phyloP scores from a whole-genome alignment of 2,888 invertebrate genomes.

The Diadegma fenestrale region DNA sequence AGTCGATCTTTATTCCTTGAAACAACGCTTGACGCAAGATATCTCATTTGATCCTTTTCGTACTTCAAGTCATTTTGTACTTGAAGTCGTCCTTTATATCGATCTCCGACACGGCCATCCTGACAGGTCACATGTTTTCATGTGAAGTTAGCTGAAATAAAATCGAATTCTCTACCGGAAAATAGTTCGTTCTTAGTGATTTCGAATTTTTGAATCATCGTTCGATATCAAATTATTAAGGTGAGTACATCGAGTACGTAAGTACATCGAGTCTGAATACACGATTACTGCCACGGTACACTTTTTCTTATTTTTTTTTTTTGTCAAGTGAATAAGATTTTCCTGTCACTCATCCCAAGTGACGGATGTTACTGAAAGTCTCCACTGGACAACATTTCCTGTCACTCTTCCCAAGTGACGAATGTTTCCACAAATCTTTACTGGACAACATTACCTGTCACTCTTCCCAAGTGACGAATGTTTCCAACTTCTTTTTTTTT shows the following conservation, averaged over 20 bases:
- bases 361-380: too few species aligned
- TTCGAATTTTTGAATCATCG: not conserved
- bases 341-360: not conserved
- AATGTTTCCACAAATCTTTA: not conserved
- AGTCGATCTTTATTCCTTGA: too few species aligned
- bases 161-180: constrained; percentile 2
- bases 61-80: too few species aligned
- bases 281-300: not conserved
- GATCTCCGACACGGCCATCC: constrained; percentile 4
- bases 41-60: not conserved
- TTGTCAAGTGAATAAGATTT: constrained; percentile 1
- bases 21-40: too few species aligned
- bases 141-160: constrained; percentile 16
- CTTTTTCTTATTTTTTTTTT: not conserved
- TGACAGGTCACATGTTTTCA: constrained; percentile 19
- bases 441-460: not conserved
- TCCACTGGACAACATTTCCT: not conserved
- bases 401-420: not conserved
- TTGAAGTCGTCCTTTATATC: too few species aligned
- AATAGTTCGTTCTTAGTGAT: not conserved
- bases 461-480: not conserved
- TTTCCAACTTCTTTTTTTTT: not conserved
- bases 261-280: not conserved
- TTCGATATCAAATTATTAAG: constrained; percentile 13
- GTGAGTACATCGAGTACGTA: too few species aligned